These are phyloP conservation scores for Drosophila maculinotata DNA, from an alignment of 2,888 invertebrate genomes.

Conservation along the genomic window DNA sequence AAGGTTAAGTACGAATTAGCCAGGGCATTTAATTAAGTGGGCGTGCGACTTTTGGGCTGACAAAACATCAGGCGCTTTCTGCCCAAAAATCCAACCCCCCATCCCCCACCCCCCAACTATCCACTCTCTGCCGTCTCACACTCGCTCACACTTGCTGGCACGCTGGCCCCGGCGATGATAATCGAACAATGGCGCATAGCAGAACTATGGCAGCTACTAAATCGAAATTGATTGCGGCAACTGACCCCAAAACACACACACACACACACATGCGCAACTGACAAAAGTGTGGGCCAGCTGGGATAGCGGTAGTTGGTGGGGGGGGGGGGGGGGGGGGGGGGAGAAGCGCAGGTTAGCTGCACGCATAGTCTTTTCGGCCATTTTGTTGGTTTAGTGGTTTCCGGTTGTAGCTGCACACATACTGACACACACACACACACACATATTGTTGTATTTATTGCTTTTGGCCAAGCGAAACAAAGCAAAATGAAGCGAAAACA, in stretches of 20 bases:
- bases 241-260: slow-evolving; percentile 36
- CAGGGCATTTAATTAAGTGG: slow-evolving; percentile 72
- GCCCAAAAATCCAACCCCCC: too few relatives aligned
- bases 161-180: slow-evolving; percentile 55
- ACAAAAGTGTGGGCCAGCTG: background rate
- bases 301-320: background rate
- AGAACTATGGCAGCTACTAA: slow-evolving; percentile 64
- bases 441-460: slow-evolving; percentile 47
- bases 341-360: slow-evolving; percentile 3
- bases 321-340: background rate
- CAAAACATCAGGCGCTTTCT: slow-evolving; percentile 16
- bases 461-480: slow-evolving; percentile 44
- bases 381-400: slow-evolving; percentile 52
- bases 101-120: background rate
- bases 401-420: slow-evolving; percentile 25
- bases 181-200: slow-evolving; percentile 65
- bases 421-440: background rate
- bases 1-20: slow-evolving; percentile 69
- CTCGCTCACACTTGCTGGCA: background rate
- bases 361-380: slow-evolving; percentile 55
- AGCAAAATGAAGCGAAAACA: slow-evolving; percentile 53
- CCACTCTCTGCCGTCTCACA: background rate
- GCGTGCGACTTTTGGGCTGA: slow-evolving; percentile 61
- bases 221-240: slow-evolving; percentile 78
- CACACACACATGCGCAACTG: slow-evolving; percentile 3